Evolutionary conservation across 2,888 invertebrate species (phyloP), one percentile per base, ranked within the genome.

Genomic region (Oegoconia quadripuncta): DNA sequence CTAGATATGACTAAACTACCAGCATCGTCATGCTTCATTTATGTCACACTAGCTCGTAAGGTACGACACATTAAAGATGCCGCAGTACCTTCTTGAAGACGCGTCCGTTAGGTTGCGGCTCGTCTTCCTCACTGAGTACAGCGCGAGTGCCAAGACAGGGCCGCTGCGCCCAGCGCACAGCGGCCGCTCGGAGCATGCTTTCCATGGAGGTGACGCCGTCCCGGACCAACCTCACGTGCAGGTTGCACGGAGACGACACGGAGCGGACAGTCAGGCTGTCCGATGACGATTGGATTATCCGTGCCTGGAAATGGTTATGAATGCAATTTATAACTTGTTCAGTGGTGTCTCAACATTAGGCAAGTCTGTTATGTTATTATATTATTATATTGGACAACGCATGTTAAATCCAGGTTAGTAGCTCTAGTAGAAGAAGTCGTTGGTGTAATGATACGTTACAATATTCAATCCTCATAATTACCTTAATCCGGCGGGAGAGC

Each of bases 31-130:
- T n/a, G n/a, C n/a, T n/a, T n/a, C n/a, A n/a, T n/a, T n/a, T n/a
- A n/a, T n/a, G n/a, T n/a, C n/a, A n/a, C n/a, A n/a, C n/a, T n/a
- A n/a, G n/a, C n/a, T n/a, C n/a, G n/a, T n/a, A n/a, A n/a, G n/a
- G n/a, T n/a, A n/a, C n/a, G n/a, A n/a, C n/a, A n/a, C n/a, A n/a
- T n/a, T n/a, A n/a, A n/a, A n/a, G n/a, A n/a, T n/a, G n/a, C n/a
- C n/a, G n/a, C n/a, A 25, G 13, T 52, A 95, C 95, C 92, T 99
- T 99, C 81, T 98, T 98, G 74, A 99, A 99, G 34, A 97, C 90
- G 50, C 97, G 91, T 32, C 99, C 99, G 68, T 97, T 97, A 1
- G 95, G 93, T 74, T 99, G 98, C 9, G 93, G 83, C 74, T 99
- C 99, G 69, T 98, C 97, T 70, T 97, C 96, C 75, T 98, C 98